Conservation (phyloP, 2,797 vertebrate genomes). For the Cottoperca gobio region DNA sequence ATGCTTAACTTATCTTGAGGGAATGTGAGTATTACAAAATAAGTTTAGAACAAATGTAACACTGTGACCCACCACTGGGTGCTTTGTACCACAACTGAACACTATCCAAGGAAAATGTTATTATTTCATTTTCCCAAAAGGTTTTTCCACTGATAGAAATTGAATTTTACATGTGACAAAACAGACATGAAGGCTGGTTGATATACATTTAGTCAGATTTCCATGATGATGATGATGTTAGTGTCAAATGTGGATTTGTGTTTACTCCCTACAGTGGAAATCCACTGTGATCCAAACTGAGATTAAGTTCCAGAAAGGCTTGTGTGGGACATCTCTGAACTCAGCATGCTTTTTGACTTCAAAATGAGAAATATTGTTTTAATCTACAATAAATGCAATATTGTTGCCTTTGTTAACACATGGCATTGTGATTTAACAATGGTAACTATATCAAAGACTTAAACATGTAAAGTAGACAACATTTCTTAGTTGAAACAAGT, state of each 20-base stretch:
- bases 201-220: slow-evolving; percentile 26
- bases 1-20: not conserved
- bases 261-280: slow-evolving; percentile 29
- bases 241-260: slow-evolving; percentile 29
- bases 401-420: slow-evolving; percentile 2
- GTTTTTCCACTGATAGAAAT: too few relatives aligned
- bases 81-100: not conserved
- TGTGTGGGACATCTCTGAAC: not conserved
- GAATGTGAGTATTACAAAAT: not conserved
- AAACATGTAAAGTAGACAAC: slow-evolving; percentile 6
- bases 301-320: slow-evolving; percentile 26
- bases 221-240: slow-evolving; percentile 15
- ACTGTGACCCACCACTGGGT: not conserved
- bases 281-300: slow-evolving; percentile 38
- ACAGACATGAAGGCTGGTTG: not conserved
- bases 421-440: slow-evolving; percentile 12
- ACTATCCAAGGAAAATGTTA: not conserved
- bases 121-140: too few relatives aligned
- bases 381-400: not conserved
- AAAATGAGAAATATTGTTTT: slow-evolving; percentile 16
- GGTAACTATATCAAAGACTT: not conserved
- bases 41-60: not conserved
- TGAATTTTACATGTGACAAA: not conserved
- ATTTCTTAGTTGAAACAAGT: not conserved
- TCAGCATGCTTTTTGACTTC: not conserved